Evolutionary conservation across 2,888 invertebrate genomes (phyloP).

Genomic region (Tupiocoris notatus): DNA sequence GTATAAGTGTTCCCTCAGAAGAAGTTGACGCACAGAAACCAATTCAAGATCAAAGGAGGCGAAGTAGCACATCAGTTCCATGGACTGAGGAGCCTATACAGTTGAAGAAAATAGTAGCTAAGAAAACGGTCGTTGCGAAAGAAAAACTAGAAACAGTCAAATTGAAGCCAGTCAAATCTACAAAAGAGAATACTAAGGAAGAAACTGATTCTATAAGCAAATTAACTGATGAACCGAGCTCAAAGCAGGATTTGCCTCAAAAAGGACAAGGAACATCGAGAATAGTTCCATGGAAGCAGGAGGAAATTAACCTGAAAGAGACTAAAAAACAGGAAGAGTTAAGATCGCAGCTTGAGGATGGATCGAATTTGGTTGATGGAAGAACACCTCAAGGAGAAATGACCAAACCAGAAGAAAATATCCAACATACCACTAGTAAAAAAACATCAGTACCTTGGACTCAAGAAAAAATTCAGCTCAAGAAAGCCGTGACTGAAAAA

Average conservation of each 20-base stretch:
- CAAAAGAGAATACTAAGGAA: background rate
- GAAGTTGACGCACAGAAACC: conserved; percentile 1
- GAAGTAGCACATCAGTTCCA: conserved; percentile 15
- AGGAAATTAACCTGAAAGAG: conserved; percentile 50
- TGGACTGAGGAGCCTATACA: conserved; percentile 42
- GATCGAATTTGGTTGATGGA: background rate
- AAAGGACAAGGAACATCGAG: conserved; percentile 19
- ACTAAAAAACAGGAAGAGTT: background rate
- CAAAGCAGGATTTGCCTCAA: background rate
- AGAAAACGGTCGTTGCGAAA: conserved; percentile 11
- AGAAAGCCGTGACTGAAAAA: conserved; percentile 39
- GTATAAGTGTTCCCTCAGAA: conserved; percentile 40
- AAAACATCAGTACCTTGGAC: conserved; percentile 52
- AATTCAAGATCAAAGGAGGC: background rate
- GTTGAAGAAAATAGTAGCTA: conserved; percentile 31
- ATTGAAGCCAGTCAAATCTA: conserved; percentile 42
- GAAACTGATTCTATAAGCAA: too few species aligned
- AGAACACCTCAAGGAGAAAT: too few species aligned
- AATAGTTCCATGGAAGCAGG: conserved; percentile 53
- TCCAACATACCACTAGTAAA: conserved; percentile 5
- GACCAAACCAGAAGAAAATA: conserved; percentile 29
- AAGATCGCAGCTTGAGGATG: conserved; percentile 46
- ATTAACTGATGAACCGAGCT: background rate
- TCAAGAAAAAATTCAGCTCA: conserved; percentile 52
- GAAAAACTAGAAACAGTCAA: conserved; percentile 50